A percentile compares a stretch with the other conserved stretches of the same genome.
Evolutionary conservation across 2,113 vertebrate species (phyloP).

Genomic region (Poecile atricapillus): DNA sequence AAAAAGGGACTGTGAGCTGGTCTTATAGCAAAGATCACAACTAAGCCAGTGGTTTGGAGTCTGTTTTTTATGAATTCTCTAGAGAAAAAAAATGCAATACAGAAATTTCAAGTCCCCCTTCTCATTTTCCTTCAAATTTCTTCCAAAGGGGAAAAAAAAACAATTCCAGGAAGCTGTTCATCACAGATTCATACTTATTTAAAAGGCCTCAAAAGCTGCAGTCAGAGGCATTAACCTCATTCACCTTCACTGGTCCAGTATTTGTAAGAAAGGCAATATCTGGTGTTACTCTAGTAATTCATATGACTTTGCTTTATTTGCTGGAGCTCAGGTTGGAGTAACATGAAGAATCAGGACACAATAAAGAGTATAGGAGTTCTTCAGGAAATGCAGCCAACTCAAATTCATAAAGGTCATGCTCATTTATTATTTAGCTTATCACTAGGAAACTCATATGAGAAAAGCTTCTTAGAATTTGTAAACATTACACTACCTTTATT

Average conservation of each 20-base stretch:
- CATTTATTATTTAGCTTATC: constrained; percentile 19
- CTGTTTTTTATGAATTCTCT: background rate
- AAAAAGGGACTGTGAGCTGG: background rate
- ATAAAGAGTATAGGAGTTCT: background rate
- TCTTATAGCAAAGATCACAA: background rate
- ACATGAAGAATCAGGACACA: background rate
- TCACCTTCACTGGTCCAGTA: background rate
- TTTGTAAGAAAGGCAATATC: background rate
- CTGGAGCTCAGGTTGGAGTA: background rate
- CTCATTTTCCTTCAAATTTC: background rate
- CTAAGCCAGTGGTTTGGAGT: background rate
- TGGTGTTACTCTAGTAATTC: background rate
- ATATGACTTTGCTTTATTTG: background rate
- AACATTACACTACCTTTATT: background rate
- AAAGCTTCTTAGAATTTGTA: constrained; percentile 1
- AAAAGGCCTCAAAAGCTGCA: background rate
- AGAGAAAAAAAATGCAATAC: background rate
- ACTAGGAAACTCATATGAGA: background rate
- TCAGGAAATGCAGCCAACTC: background rate
- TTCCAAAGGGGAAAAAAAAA: background rate
- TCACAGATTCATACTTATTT: background rate
- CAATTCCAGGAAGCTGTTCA: background rate
- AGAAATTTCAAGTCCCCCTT: background rate
- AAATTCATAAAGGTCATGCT: background rate
- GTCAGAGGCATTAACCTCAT: background rate